phyloP scores from a whole-genome alignment of 2,797 vertebrate genomes.

The Crenuchus spilurus region DNA sequence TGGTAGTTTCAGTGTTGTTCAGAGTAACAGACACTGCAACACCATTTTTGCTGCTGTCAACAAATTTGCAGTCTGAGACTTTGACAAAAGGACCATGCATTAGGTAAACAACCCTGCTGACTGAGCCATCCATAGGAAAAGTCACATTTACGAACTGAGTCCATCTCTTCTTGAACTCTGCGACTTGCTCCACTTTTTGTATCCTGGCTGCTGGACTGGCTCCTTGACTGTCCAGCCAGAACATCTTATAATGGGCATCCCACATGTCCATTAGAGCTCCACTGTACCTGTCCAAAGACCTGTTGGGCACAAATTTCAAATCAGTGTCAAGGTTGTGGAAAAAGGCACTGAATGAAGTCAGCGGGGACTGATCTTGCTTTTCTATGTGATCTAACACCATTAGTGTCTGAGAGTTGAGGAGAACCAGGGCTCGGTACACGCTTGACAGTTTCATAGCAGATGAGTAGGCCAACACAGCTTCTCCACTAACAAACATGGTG shows the following conservation, averaged over 20 bases:
- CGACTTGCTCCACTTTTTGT: constrained; percentile 87
- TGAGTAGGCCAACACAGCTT: constrained; percentile 81
- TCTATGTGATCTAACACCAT: constrained; percentile 85
- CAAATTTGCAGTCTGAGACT: constrained; percentile 79
- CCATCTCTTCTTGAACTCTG: constrained; percentile 89
- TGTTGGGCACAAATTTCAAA: constrained; percentile 84
- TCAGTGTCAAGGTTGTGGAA: constrained; percentile 91
- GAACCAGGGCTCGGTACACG: constrained; percentile 81
- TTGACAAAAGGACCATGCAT: constrained; percentile 85
- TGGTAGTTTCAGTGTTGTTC: constrained; percentile 78
- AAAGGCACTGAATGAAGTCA: constrained; percentile 85
- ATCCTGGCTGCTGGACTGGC: constrained; percentile 82
- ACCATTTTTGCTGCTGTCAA: constrained; percentile 78
- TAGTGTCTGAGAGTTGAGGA: constrained; percentile 84
- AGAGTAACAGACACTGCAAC: constrained; percentile 78
- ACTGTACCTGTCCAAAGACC: constrained; percentile 77
- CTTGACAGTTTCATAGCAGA: constrained; percentile 84
- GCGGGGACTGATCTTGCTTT: constrained; percentile 76
- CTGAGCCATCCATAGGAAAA: constrained; percentile 72
- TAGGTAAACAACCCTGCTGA: constrained; percentile 81
- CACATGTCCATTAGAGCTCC: constrained; percentile 90
- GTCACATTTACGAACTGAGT: constrained; percentile 89
- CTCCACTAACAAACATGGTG: constrained; percentile 84
- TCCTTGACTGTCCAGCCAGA: constrained; percentile 84
- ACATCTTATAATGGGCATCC: constrained; percentile 90